Percentiles rank a stretch among this genome's conserved stretches.
phyloP scores from a whole-genome alignment of 2,888 invertebrate genomes.

The Lithophane semibrunnea region DNA sequence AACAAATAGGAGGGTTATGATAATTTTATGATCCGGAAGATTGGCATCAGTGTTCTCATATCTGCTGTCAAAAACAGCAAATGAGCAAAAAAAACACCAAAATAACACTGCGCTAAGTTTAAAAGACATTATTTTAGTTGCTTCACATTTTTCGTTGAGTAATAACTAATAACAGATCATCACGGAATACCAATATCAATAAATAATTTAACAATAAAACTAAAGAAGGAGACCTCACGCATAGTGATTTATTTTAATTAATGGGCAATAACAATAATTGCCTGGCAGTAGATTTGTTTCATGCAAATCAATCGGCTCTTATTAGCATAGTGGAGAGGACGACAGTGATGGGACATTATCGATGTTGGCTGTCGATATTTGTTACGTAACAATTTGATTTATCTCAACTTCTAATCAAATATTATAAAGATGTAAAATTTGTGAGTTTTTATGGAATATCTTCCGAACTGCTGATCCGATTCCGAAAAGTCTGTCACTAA shows the following conservation, averaged over 20 bases:
- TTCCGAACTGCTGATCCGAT: too few relatives aligned
- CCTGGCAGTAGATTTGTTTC: conserved; percentile 80
- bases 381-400: not conserved
- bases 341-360: conserved; percentile 43
- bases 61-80: not conserved
- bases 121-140: not conserved
- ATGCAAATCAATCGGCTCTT: conserved; percentile 79
- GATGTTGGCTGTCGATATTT: conserved; percentile 42
- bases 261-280: conserved; percentile 83
- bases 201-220: conserved; percentile 48
- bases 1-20: too few relatives aligned
- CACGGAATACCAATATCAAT: conserved; percentile 27
- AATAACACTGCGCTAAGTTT: too few relatives aligned
- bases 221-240: conserved; percentile 73
- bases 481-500: too few relatives aligned
- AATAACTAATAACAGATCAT: conserved; percentile 10
- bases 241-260: conserved; percentile 78
- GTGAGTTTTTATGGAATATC: too few relatives aligned
- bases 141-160: not conserved
- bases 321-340: conserved; percentile 78
- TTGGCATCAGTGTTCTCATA: not conserved
- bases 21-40: too few relatives aligned
- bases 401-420: not conserved
- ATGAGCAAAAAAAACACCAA: not conserved
- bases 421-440: not conserved